Evolutionary conservation across 2,888 invertebrate species (phyloP), one percentile per base, ranked within the genome.

Genomic region (Scelioninae gen. 1): DNA sequence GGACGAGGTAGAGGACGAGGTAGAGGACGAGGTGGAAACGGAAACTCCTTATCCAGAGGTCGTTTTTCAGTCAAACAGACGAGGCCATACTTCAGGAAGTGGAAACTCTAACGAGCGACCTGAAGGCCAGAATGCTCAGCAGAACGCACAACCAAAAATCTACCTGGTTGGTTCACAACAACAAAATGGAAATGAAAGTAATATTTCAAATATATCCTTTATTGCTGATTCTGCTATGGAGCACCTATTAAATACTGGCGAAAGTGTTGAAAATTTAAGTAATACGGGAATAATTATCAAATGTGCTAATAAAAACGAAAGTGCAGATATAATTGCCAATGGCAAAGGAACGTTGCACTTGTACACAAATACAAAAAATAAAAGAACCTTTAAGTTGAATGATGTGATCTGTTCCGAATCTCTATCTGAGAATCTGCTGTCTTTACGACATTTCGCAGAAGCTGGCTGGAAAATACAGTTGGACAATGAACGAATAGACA

Each of bases 261-360:
- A 43, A 23, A 43, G 40, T 3, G 40, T 60, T 23, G 29, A 10
- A 34, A 43, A 16, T 60, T 23, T 60, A 11, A 47, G 31, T 32
- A 31, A 29, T 32, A 8, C 13, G 10, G 47, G 47, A 9, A 29
- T 45, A 16, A 45, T 62, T 9, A 62, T 62, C n/a, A 62, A 62
- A 62, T 47, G 62, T 31, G 62, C 62, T 8, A 62, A 62, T 31
- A 62, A 62, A 62, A 15, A 62, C 13, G 15, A 62, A 1, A 62
- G 15, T 7, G 62, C 62, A 23, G 45, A 62, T 47, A 10, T 62
- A 9, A 31, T 15, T n/a, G 31, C 62, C 13, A 31, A 62, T 7
- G 62, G 62, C 2, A 43, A 8, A 31, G 62, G 62, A 7, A 45
- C 62, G 13, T 5, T 62, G 6, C 16, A 13, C 8, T 43, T 60